Base-by-base conservation (phyloP, 1,140 invertebrate genomes). In the Neuroterus valhalla region DNA sequence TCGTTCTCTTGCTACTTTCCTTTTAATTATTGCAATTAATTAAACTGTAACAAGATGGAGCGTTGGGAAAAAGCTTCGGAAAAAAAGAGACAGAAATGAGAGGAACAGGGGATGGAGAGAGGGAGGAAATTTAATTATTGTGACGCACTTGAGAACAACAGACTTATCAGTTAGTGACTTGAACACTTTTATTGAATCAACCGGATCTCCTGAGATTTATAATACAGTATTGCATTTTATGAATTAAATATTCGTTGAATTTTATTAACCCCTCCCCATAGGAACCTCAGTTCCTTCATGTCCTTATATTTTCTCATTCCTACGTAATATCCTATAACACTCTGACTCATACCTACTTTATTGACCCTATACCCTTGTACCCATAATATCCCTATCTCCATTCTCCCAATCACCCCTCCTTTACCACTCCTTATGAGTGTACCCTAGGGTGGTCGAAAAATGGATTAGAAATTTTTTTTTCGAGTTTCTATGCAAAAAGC, bases 11-110 rank as follows among this genome's bases (percentile, higher is more conserved):
- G 50, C 75, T 44, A 38, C 71, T 81, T 85, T 85, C 79, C 83
- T 89, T 87, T 88, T 88, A 87, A 89, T 88, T 88, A 88, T 88
- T 88, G 80, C 82, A 80, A 87, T 87, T 87, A 88, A 87, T 86
- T 88, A 86, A 88, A 82, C 76, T 79, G 76, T 85, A 86, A 87
- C 84, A 85, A 87, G 84, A 81, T 79, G 17, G 66, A 73, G 45
- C 71, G 50, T 77, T 46, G 79, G 81, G 80, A 50, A 83, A 81
- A 76, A 72, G 72, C 31, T 45, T 52, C 8, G 17, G 70, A 23
- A 66, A 44, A 77, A 66, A 45, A n/a, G 68, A 45, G 31, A 23
- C 26, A 75, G 43, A 68, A 21, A 38, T 12, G 50, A 48, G 38
- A 43, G 45, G 43, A n/a, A 3, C 12, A 66, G 66, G 15, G 66